These are phyloP conservation scores for Nemurella pictetii DNA, from an alignment of 2,888 invertebrate genomes.

Conservation along the genomic window DNA sequence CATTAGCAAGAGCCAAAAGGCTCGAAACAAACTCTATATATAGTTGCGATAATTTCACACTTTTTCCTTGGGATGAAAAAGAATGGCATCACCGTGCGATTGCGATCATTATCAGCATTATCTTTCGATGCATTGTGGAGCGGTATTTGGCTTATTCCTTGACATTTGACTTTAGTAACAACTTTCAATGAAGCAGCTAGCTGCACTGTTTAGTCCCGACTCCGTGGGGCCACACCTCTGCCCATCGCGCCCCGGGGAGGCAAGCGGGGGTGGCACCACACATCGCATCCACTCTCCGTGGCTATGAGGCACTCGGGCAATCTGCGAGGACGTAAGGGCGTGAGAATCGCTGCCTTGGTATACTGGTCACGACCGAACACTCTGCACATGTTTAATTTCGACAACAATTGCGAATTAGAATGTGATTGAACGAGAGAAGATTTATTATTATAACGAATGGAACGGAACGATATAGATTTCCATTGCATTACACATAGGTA, in stretches of 20 bases:
- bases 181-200: conserved; percentile 5
- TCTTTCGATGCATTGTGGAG: background rate
- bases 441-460: background rate
- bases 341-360: conserved; percentile 17
- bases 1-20: background rate
- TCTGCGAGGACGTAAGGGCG: background rate
- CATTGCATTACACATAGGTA: background rate
- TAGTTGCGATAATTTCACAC: background rate
- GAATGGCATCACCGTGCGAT: background rate
- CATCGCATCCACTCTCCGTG: too few relatives aligned
- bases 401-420: conserved; percentile 22
- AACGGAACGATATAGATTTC: background rate
- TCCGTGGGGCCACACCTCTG: conserved; percentile 19
- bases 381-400: background rate
- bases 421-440: background rate
- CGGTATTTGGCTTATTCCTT: conserved; percentile 15
- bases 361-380: conserved; percentile 1
- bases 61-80: background rate
- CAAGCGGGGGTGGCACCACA: conserved; percentile 21
- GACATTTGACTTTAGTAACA: conserved; percentile 25
- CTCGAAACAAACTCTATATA: background rate
- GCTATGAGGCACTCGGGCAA: background rate
- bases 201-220: background rate
- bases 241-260: conserved; percentile 15
- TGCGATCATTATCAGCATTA: background rate